A percentile compares a stretch with the other conserved stretches of the same genome.
Evolutionary conservation across 2,113 vertebrate species (phyloP).

Genomic region (Leptocoma aspasia): DNA sequence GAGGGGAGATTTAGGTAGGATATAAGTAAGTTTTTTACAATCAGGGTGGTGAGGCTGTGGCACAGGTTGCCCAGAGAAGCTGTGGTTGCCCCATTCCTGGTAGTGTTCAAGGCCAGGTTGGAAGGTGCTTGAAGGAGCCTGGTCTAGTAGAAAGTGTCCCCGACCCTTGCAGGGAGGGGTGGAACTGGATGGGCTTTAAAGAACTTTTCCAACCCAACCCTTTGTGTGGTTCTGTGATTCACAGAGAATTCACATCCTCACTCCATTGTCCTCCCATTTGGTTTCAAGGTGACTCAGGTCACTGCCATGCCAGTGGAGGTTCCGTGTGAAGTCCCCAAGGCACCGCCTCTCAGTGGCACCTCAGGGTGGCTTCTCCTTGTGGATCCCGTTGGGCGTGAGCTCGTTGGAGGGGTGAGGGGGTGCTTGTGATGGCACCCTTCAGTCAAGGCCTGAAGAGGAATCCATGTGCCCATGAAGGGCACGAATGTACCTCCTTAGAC

Average conservation of each 20-base stretch:
- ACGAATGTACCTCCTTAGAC: background rate
- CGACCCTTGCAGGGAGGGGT: background rate
- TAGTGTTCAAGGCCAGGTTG: background rate
- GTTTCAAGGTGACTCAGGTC: background rate
- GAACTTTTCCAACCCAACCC: background rate
- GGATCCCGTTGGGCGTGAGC: fast-evolving
- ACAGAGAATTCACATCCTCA: background rate
- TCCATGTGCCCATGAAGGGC: too few species aligned
- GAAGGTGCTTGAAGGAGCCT: background rate
- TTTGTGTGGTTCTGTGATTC: background rate
- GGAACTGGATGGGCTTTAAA: background rate
- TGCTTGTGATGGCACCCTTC: background rate
- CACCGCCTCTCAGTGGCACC: background rate
- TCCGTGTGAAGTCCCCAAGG: background rate
- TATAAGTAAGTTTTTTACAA: background rate
- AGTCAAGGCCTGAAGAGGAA: background rate
- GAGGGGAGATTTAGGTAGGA: background rate
- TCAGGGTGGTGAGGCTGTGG: background rate
- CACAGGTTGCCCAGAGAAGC: background rate
- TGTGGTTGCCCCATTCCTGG: background rate
- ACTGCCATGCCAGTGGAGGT: background rate
- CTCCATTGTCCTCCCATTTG: background rate
- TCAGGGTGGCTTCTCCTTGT: background rate
- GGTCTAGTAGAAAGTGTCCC: background rate
- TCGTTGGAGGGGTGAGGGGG: fast-evolving